These are phyloP conservation scores for Rhinophrynus dorsalis DNA, from an alignment of 2,797 vertebrate genomes.

Conservation along the genomic window DNA sequence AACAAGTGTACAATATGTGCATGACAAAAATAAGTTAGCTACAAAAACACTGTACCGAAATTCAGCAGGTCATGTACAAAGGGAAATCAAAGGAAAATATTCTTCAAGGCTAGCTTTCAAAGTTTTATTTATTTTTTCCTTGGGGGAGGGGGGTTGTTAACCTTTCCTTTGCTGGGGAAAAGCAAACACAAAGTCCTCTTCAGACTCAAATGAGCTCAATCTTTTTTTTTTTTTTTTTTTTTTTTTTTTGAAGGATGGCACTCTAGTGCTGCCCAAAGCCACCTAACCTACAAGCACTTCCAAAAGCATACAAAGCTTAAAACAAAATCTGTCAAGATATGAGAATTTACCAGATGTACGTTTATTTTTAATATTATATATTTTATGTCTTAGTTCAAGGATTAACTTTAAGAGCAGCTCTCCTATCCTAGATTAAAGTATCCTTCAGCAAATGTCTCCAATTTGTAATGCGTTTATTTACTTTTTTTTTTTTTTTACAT, in stretches of 20 bases:
- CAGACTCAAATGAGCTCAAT: no score
- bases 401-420: constrained; percentile 70
- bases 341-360: constrained; percentile 90
- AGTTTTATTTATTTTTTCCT: constrained; percentile 83
- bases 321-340: constrained; percentile 82
- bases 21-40: constrained; percentile 99
- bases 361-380: constrained; percentile 60
- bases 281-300: constrained; percentile 76
- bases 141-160: constrained; percentile 78
- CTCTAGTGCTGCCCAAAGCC: constrained; percentile 93
- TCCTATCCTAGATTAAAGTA: constrained; percentile 66
- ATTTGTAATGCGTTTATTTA: constrained; percentile 72
- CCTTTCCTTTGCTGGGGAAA: constrained; percentile 33
- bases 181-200: constrained; percentile 22
- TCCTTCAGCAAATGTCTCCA: constrained; percentile 78
- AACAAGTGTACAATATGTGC: constrained; percentile 99
- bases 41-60: constrained; percentile 99
- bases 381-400: constrained; percentile 58
- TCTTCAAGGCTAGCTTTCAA: constrained; percentile 99
- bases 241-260: constrained; percentile 95
- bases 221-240: no score
- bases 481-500: constrained; percentile 34
- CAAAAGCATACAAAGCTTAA: constrained; percentile 58
- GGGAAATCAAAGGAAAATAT: constrained; percentile 81
- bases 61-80: constrained; percentile 99